Evolutionary conservation across 2,888 invertebrate species (phyloP), one percentile per base, ranked within the genome.

Genomic region (Polydrusus cervinus): DNA sequence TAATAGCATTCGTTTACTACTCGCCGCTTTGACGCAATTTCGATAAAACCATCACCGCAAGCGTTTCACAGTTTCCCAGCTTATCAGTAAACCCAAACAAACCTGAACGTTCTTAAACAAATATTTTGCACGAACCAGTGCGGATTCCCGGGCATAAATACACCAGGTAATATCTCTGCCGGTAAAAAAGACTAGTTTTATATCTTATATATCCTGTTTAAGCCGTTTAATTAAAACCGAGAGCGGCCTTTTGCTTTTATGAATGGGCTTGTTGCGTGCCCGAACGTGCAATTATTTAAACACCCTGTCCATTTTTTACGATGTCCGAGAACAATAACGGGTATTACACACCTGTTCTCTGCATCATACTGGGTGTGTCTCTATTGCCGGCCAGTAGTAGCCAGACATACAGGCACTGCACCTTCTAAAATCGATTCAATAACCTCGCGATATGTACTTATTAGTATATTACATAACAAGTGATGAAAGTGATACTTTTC

Each of bases 121-220:
- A 25, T 25, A 25, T 25, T 25, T 25, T 25, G 25, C 25, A 25
- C 25, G 25, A 25, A 25, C 25, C 25, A 25, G 25, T 25, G 25
- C 25, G 25, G 3, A 25, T 25, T 25, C 25, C 1, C 5, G 25
- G 25, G 5, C 34, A 1, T 34, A 8, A 34, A 34, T 34, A 10
- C 10, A n/a, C n/a, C 43, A n/a, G 6, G 43, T n/a, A n/a, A 43
- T 13, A n/a, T 43, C 6, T 13, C n/a, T 43, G 13, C 43, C 3
- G 14, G 16, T 47, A n/a, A 60, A 60, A 40, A 60, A 10, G 9
- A 60, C 38, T 14, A 60, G 57, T 60, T 38, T 66, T 72, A 60
- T 66, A 60, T 45, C 66, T 57, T 66, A 66, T 72, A 66, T 72
- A 66, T 72, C 66, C 66, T 66, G 72, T 60, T 72, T 20, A 14